These are phyloP conservation scores for Clarias gariepinus DNA, from an alignment of 2,113 vertebrate species.

Conservation along the genomic window DNA sequence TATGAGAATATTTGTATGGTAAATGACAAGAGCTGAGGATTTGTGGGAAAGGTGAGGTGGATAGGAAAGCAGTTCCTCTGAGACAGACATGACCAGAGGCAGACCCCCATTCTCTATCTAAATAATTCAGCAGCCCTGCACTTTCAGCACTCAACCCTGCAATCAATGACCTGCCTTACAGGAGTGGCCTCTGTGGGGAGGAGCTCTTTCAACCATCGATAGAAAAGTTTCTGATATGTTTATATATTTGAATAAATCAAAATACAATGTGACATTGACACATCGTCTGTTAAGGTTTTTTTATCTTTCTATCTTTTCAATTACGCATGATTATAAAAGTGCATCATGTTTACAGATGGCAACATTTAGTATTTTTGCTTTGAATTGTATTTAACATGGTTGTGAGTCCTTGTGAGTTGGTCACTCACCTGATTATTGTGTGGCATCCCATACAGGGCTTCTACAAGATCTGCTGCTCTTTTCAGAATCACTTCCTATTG, in stretches of 20 bases:
- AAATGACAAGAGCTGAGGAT: slow-evolving; percentile 37
- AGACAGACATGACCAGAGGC: slow-evolving; percentile 46
- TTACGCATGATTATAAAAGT: background rate
- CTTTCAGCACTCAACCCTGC: slow-evolving; percentile 49
- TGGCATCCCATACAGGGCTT: slow-evolving; percentile 88
- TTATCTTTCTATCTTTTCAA: background rate
- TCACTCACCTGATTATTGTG: slow-evolving; percentile 87
- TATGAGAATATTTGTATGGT: slow-evolving; percentile 32
- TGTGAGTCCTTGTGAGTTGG: background rate
- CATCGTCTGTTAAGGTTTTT: background rate
- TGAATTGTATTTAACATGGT: background rate
- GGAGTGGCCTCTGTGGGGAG: slow-evolving; percentile 38
- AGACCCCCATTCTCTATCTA: slow-evolving; percentile 46
- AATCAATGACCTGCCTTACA: slow-evolving; percentile 52
- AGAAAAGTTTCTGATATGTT: slow-evolving; percentile 19
- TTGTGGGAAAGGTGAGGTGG: slow-evolving; percentile 19
- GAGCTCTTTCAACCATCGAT: slow-evolving; percentile 32
- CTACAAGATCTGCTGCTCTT: slow-evolving; percentile 87
- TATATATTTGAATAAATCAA: background rate
- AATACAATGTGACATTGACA: background rate
- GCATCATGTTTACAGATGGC: background rate
- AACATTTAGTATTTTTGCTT: background rate
- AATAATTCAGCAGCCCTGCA: slow-evolving; percentile 52
- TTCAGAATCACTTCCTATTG: slow-evolving; percentile 88
- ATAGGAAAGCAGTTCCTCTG: slow-evolving; percentile 31